Evolutionary conservation across 2,113 vertebrate species (phyloP), one percentile per base, ranked within the genome.

Genomic region (Pionites leucogaster): DNA sequence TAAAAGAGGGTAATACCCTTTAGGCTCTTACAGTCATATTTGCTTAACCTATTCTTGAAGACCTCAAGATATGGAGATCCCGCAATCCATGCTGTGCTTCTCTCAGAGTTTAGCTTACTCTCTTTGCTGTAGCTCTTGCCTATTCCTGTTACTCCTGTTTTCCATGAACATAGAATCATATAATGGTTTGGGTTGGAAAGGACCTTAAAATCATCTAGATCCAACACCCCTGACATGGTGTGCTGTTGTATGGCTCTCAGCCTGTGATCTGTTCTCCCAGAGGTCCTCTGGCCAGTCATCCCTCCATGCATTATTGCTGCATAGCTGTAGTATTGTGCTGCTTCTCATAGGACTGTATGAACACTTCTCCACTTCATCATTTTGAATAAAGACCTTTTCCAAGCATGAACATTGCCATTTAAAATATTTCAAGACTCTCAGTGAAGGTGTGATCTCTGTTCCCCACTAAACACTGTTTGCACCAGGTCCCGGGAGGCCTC

Each of bases 331-430:
- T 17, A 6, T 23, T 18, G 7, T n/a, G 82, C 59, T 80, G 23
- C 63, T 72, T 86, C 86, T 90, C 29, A 2, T 22, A 6, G 4
- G 16, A 17, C 25, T 46, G 28, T 31, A 24, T 6, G 13, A 33
- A 23, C 27, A 6, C 41, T 77, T 79, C 55, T 68, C 29, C 39
- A 39, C 33, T 72, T 69, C 1, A 1, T 39, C 33, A 47, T 68
- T 79, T 82, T 1, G 1, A 37, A 70, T 41, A 0, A 55, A 50
- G 39, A 50, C 17, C 22, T 86, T 59, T 53, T 57, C 35, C 16
- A 68, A 82, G 62, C 10, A 0, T 13, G 17, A 82, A 50, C 2
- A 2, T n/a, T 41, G 15, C 22, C 1, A 1, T 59, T 63, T 50
- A 75, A 53, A 88, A 31, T 37, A 74, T 39, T 85, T 82, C 37